Evolutionary conservation across 2,113 vertebrate genomes (phyloP), one percentile per base, ranked within the genome.

Genomic region (Cricetomys ansorgei): DNA sequence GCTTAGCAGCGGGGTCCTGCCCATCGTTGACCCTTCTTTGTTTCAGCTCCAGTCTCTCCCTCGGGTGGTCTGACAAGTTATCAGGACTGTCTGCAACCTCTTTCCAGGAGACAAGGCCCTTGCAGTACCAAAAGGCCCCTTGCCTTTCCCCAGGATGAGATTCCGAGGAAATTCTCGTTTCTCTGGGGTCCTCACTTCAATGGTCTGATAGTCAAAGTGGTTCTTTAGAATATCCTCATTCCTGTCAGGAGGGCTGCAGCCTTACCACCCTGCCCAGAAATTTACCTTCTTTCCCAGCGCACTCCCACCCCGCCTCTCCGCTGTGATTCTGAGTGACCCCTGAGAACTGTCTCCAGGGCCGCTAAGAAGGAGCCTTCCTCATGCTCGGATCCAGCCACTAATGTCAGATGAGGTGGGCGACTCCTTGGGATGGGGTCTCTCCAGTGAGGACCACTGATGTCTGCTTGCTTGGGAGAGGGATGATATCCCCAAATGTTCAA

Each of bases 301-400:
- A 40, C 0, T 0, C 31, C 8, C 3, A 50, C 4, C 10, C 34
- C 0, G 0, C 1, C 31, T 21, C 50, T 40, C 34, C 84, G 43
- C 19, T 7, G 3, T 45, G 72, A 43, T 50, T 70, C 50, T 55
- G 70, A 76, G 21, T 25, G 37, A 86, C 90, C 55, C 34, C 50
- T 48, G 88, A 79, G 93, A 92, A 76, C 13, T 29, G 7, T 64
- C 64, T n/a, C n/a, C 3, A 2, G 79, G 2, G 43, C 37, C 72
- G 48, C 48, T 1, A 48, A 2, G 12, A 12, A 81, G 21, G 62
- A 69, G 23, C 53, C 55, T 70, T 85, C n/a, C 31, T 69, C n/a
- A 37, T 75, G 70, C 50, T 70, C 76, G 29, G 62, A 2, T 43
- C 86, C 55, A 12, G 62, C 43, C 76, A n/a, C 57, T 81, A 31